Conservation (phyloP, 1,140 invertebrate genomes). For the Bombus waltoni region DNA sequence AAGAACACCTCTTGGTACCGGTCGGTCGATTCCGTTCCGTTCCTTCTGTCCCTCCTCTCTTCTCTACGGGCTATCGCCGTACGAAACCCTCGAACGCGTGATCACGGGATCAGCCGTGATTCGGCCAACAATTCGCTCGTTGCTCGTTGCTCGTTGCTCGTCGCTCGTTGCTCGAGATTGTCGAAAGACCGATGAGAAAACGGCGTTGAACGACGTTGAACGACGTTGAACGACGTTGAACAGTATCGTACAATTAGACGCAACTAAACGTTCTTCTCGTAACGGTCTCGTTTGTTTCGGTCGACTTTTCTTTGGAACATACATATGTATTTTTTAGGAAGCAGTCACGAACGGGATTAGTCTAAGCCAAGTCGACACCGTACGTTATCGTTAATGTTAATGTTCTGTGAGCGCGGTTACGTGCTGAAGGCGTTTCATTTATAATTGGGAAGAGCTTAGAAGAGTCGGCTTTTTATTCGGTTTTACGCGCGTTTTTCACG, state of each 20-base stretch:
- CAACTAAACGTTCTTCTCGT: background rate
- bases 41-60: background rate
- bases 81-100: background rate
- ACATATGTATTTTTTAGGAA: slow-evolving; percentile 17
- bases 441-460: slow-evolving; percentile 39
- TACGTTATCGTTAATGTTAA: slow-evolving; percentile 66
- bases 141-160: no score
- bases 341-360: slow-evolving; percentile 53
- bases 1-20: slow-evolving; percentile 64
- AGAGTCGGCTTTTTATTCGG: background rate
- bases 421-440: slow-evolving; percentile 49
- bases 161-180: background rate
- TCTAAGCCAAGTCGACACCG: slow-evolving; percentile 7
- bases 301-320: slow-evolving; percentile 45
- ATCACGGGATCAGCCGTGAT: background rate
- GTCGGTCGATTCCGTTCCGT: slow-evolving; percentile 41
- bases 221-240: background rate
- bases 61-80: background rate
- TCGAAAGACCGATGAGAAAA: background rate
- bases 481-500: background rate
- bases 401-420: slow-evolving; percentile 40
- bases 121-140: background rate
- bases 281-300: no score
- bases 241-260: background rate
- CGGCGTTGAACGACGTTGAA: background rate